Conservation (phyloP, 2,113 vertebrate genomes). For the Grammomys surdaster region DNA sequence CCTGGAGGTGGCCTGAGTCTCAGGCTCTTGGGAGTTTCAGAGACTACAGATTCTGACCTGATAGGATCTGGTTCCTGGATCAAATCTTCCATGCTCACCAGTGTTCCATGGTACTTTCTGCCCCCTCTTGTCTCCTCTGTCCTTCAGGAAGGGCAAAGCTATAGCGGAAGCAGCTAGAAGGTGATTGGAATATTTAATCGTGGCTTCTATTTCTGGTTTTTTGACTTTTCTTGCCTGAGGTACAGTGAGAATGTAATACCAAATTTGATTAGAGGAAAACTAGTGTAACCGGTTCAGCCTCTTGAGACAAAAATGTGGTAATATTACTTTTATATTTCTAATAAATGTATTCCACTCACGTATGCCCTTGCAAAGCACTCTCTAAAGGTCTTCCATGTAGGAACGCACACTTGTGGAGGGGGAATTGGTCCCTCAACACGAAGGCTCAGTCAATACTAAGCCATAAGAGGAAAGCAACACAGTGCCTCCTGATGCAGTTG, state of each 20-base stretch:
- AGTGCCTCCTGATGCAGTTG: fast-evolving
- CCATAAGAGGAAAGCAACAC: fast-evolving
- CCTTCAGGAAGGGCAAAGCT: neutral
- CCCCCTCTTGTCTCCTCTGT: neutral
- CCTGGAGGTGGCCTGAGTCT: neutral
- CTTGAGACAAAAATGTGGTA: neutral
- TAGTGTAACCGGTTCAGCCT: neutral
- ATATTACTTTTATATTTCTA: neutral
- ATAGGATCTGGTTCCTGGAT: neutral
- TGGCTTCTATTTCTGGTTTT: neutral
- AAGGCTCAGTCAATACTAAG: neutral
- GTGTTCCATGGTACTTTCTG: neutral
- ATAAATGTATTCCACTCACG: no score
- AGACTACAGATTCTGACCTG: neutral
- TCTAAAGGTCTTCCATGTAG: neutral
- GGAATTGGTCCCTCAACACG: no score
- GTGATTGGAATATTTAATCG: neutral
- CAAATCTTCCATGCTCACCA: neutral
- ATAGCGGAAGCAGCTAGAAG: neutral
- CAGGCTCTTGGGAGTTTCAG: neutral
- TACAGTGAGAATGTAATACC: neutral
- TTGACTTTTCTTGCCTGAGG: neutral
- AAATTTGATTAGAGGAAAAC: neutral
- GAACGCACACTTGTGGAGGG: no score
- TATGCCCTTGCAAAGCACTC: neutral